Base-by-base conservation (phyloP, 2,113 vertebrate species). In the Fukomys damarensis region DNA sequence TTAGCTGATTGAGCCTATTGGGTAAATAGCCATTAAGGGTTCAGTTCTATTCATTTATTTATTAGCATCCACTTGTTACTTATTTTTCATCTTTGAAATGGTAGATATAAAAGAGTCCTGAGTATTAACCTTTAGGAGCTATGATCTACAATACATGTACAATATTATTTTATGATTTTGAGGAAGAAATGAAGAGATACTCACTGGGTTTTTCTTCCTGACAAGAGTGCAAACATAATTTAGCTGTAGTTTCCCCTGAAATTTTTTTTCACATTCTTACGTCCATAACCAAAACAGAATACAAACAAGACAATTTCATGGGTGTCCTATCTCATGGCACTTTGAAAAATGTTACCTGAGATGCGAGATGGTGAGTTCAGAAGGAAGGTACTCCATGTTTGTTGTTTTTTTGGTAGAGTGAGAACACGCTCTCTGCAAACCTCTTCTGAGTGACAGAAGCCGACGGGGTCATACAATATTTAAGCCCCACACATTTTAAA, bases 101-200 rank as follows among this genome's bases (percentile, higher is more conserved):
- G 49, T 32, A 82, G 30, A 35, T 89, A 3, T 84, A 80, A 85
- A 89, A 94, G 58, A 72, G 35, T 81, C 46, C 93, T 93, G 38
- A 13, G 17, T 66, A 49, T 86, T 30, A 86, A 93, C 91, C 43
- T 87, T 95, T 94, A 76, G n/a, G 9, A 91, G 26, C 63, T 93
- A 32, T 82, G 12, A 56, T 49, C 49, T 91, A 35, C 10, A 43
- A 41, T 82, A 63, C 28, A 38, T 74, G 17, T 52, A n/a, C 61
- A 82, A 24, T 65, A 49, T 85, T 65, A 84, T 68, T 96, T 96
- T 96, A 49, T 86, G 61, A 88, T 77, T 52, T 7, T 76, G 41
- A 41, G 24, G 30, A 63, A 89, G 41, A 80, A 96, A 66, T 94
- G 10, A 87, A 92, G 85, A 92, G 65, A 68, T 13, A 17, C 0